Evolutionary conservation across 2,113 vertebrate species (phyloP).

Genomic region (Plotosus lineatus): DNA sequence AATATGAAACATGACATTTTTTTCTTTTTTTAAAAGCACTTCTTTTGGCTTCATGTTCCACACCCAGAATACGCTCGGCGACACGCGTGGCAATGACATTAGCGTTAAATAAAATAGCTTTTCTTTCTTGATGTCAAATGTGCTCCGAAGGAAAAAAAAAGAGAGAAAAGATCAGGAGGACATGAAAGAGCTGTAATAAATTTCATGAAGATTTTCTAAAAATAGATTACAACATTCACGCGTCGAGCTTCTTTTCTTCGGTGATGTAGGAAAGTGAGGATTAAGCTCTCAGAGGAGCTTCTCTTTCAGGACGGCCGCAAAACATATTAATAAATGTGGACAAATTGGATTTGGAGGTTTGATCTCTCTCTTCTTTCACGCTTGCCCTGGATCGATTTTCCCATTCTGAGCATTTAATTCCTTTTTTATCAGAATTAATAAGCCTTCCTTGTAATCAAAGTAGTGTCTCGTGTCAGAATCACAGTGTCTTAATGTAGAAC

Average conservation of each 20-base stretch:
- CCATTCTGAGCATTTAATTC: conserved; percentile 16
- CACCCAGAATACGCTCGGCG: conserved; percentile 37
- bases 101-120: conserved; percentile 51
- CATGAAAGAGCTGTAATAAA: conserved; percentile 58
- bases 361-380: background rate
- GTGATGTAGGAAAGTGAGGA: conserved; percentile 2
- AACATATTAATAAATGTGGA: conserved; percentile 27
- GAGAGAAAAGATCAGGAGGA: conserved; percentile 49
- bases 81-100: conserved; percentile 60
- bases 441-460: conserved; percentile 14
- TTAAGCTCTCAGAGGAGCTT: background rate
- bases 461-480: background rate
- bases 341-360: conserved; percentile 19
- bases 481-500: too few species aligned
- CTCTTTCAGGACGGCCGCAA: background rate
- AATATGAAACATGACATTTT: conserved; percentile 52
- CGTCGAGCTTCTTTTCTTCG: background rate
- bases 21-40: background rate
- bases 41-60: conserved; percentile 38
- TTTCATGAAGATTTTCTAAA: conserved; percentile 54
- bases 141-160: background rate
- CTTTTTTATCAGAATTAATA: conserved; percentile 6
- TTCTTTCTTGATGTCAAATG: conserved; percentile 24
- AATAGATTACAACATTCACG: conserved; percentile 52
- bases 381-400: conserved; percentile 36